Evolutionary conservation across 2,888 invertebrate species (phyloP), one percentile per base, ranked within the genome.

Genomic region (Sinhomidia bicolor): DNA sequence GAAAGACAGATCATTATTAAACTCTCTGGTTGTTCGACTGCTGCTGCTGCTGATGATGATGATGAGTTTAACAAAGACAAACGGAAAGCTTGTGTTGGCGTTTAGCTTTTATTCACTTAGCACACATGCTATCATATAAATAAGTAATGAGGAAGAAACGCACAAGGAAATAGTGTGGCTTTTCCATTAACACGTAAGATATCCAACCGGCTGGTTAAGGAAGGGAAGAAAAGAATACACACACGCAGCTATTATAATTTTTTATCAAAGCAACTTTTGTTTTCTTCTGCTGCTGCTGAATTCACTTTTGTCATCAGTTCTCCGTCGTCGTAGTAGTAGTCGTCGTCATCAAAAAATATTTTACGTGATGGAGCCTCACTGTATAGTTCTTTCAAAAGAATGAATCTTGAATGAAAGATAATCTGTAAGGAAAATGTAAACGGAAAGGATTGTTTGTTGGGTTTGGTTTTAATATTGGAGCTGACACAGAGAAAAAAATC

Each of bases 181-280:
- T 74, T 74, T 74, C 74, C 47, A 74, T 74, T 74, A 74, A 14
- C 47, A 74, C 23, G n/a, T n/a, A 47, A 17, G 5, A n/a, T n/a
- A n/a, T 1, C 17, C 12, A 17, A 26, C n/a, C n/a, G 29, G 29
- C 29, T 29, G 29, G 5, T 12, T 57, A 57, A 20, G 57, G n/a
- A 4, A n/a, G 29, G 26, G 14, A 62, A 57, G 3, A 57, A 3
- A 57, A 20, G 20, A 57, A 57, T 57, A 17, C 14, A 20, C 17
- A 12, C 2, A 14, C 10, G 47, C n/a, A n/a, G n/a, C n/a, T n/a
- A 14, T 47, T 47, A 7, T 62, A 57, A n/a, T 65, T 65, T 65
- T 65, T 65, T 65, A 65, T 65, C 65, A 65, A 65, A 65, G 65
- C 65, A 17, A 65, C 36, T 65, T 14, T 65, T 65, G 65, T 65